Percentiles rank a stretch among this genome's conserved stretches.
These are phyloP conservation scores for Sitobion miscanthi DNA, from an alignment of 1,140 invertebrate species.

Conservation along the genomic window DNA sequence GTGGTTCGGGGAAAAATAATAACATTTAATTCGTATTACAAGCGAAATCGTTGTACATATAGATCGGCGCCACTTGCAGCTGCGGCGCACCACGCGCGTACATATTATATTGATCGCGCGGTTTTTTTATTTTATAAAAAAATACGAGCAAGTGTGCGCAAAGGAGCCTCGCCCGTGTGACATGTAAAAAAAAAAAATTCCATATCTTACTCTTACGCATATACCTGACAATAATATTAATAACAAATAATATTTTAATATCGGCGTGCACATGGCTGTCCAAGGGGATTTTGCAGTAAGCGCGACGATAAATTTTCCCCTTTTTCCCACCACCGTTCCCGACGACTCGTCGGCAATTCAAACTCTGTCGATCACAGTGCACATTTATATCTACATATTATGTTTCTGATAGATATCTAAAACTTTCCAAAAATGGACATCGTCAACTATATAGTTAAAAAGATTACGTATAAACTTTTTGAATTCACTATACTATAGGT, in stretches of 20 bases:
- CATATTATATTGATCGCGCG: background rate
- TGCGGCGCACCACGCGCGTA: no score
- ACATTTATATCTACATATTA: background rate
- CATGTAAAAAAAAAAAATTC: background rate
- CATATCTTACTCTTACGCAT: background rate
- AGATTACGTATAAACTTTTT: background rate
- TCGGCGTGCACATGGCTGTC: no score
- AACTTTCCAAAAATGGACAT: background rate
- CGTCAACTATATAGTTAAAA: background rate
- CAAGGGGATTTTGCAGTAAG: background rate
- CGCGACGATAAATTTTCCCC: background rate
- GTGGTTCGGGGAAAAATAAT: background rate
- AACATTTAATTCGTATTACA: background rate
- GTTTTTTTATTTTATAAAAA: background rate
- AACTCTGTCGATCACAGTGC: no score
- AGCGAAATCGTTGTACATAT: background rate
- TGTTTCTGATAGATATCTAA: background rate
- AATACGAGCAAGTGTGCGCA: background rate
- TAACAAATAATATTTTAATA: constrained; percentile 1
- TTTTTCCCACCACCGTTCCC: background rate
- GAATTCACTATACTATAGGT: background rate
- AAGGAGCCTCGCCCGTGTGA: background rate
- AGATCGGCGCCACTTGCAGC: background rate
- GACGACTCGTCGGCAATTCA: background rate
- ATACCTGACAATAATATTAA: background rate